Percentiles rank a stretch among this genome's conserved stretches.
phyloP scores from a whole-genome alignment of 2,888 invertebrate species.

The Agrochola macilenta region DNA sequence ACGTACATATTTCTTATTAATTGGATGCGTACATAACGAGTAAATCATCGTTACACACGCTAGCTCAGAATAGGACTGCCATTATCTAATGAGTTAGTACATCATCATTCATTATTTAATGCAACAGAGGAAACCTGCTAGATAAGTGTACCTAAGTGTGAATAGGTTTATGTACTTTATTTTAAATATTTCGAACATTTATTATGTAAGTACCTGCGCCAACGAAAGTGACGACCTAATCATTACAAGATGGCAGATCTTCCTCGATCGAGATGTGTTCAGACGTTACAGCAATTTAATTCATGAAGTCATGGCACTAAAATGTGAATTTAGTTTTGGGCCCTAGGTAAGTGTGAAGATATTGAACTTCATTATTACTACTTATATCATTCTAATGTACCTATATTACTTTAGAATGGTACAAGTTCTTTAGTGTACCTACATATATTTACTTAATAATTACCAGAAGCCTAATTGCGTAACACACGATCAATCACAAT shows the following conservation, averaged over 20 bases:
- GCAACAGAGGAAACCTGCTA: constrained; percentile 10
- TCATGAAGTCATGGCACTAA: constrained; percentile 36
- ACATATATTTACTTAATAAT: constrained; percentile 41
- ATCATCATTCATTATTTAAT: constrained; percentile 8
- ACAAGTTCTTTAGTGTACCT: constrained; percentile 15
- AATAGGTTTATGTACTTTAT: neutral
- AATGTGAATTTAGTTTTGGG: constrained; percentile 34
- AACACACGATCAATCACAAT: no score
- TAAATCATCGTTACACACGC: constrained; percentile 16
- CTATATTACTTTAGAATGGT: constrained; percentile 28
- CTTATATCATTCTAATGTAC: constrained; percentile 32
- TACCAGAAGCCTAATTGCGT: constrained; percentile 1
- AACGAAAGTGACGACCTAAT: neutral
- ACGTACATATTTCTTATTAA: constrained; percentile 29
- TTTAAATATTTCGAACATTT: neutral
- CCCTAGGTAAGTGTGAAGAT: constrained; percentile 24
- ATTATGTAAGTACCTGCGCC: neutral
- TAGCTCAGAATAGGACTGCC: constrained; percentile 42
- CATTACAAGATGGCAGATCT: constrained; percentile 40
- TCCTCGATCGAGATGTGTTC: constrained; percentile 10
- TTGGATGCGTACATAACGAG: constrained; percentile 39
- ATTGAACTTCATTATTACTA: constrained; percentile 14
- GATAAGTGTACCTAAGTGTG: neutral
- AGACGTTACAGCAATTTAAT: constrained; percentile 12
- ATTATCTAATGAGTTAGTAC: constrained; percentile 30